Percentiles rank a stretch among this genome's conserved stretches.
These are phyloP conservation scores for Lithobates pipiens DNA, from an alignment of 2,797 vertebrate species.

Conservation along the genomic window DNA sequence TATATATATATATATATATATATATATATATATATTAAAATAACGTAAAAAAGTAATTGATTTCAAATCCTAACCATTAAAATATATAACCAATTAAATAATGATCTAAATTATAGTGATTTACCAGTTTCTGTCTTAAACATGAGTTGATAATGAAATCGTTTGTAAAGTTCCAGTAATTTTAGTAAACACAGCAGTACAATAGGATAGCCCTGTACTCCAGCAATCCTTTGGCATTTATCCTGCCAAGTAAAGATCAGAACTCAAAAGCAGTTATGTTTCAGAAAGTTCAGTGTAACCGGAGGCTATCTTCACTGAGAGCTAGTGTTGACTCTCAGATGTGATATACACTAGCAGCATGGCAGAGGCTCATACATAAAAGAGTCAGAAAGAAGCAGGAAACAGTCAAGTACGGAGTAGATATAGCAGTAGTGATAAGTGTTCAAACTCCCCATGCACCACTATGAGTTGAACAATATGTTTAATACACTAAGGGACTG, in stretches of 20 bases:
- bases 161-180: slow-evolving; percentile 8
- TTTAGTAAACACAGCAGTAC: slow-evolving; percentile 46
- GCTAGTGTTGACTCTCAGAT: slow-evolving; percentile 64
- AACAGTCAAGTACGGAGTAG: slow-evolving; percentile 30
- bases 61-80: too few species aligned
- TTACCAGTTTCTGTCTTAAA: background rate
- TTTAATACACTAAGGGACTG: background rate
- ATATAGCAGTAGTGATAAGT: slow-evolving; percentile 31
- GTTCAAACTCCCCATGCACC: slow-evolving; percentile 16
- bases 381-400: slow-evolving; percentile 35
- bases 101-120: background rate
- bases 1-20: too few species aligned
- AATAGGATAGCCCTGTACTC: slow-evolving; percentile 29
- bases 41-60: too few species aligned
- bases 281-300: slow-evolving; percentile 56
- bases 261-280: slow-evolving; percentile 53
- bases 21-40: too few species aligned
- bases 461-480: slow-evolving; percentile 21
- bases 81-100: too few species aligned
- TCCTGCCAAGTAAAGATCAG: slow-evolving; percentile 48
- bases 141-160: background rate
- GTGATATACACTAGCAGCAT: slow-evolving; percentile 64
- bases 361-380: slow-evolving; percentile 60
- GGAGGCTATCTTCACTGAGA: slow-evolving; percentile 56
- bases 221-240: slow-evolving; percentile 48